Conservation (phyloP, 2,113 vertebrate species). For the Pygoscelis adeliae region DNA sequence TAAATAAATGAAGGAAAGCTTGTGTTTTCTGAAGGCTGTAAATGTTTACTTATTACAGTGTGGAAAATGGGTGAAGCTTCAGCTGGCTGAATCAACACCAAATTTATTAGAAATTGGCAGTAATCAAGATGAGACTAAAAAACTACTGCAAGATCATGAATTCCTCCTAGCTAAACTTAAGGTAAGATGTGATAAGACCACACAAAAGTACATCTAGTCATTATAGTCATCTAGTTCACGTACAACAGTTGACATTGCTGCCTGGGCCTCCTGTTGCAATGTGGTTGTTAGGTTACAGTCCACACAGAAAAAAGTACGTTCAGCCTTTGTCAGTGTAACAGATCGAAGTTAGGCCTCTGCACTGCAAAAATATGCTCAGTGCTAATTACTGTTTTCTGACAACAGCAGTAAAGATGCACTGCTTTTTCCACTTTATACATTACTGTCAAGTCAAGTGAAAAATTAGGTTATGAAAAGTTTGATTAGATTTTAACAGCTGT, state of each 20-base stretch:
- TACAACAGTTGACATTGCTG: background rate
- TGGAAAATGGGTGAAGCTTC: slow-evolving; percentile 84
- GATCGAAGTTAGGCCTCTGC: background rate
- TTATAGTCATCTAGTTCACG: background rate
- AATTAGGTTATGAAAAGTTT: background rate
- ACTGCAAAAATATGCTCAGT: background rate
- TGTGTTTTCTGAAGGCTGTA: background rate
- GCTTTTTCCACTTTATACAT: background rate
- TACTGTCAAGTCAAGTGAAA: background rate
- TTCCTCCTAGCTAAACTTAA: slow-evolving; percentile 87
- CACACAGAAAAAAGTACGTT: background rate
- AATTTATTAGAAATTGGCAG: slow-evolving; percentile 90
- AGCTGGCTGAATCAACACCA: slow-evolving; percentile 86
- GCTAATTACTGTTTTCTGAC: background rate
- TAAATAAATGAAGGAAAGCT: background rate
- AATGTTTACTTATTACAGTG: slow-evolving; percentile 75
- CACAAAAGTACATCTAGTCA: background rate
- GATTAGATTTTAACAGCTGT: background rate
- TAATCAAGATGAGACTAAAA: slow-evolving; percentile 85
- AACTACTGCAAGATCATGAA: slow-evolving; percentile 85
- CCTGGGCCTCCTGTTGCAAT: background rate
- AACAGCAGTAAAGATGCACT: background rate
- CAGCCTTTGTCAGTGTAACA: background rate
- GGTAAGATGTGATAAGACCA: slow-evolving; percentile 71
- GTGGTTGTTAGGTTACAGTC: background rate